phyloP scores from a whole-genome alignment of 2,797 vertebrate species.

The Tadarida brasiliensis region DNA sequence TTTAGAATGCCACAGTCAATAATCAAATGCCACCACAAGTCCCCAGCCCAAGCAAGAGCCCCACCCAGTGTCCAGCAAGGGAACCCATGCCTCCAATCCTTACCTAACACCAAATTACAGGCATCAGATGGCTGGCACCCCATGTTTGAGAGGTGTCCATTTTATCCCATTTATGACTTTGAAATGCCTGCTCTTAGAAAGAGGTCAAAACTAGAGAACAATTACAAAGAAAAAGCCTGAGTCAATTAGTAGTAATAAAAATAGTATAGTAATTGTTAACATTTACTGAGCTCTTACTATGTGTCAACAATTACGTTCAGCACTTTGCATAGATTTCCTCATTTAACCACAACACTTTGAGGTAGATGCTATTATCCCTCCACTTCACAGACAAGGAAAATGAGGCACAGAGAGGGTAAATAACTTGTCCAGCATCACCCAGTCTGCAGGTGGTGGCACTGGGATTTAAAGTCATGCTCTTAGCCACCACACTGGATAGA shows the following conservation, averaged over 20 bases:
- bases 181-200: slow-evolving; percentile 12
- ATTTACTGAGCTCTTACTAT: not conserved
- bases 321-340: not conserved
- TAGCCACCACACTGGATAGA: not conserved
- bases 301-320: not conserved
- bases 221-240: not conserved
- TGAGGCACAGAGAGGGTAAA: not conserved
- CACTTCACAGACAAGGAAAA: not conserved
- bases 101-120: not conserved
- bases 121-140: not conserved
- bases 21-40: not conserved
- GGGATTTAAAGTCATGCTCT: not conserved
- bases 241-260: not conserved
- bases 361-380: not conserved
- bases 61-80: not conserved
- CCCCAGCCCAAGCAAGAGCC: not conserved
- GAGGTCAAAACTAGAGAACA: not conserved
- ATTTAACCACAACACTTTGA: not conserved
- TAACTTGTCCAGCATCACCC: not conserved
- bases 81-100: not conserved
- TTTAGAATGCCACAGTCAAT: not conserved
- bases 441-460: not conserved
- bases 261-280: not conserved
- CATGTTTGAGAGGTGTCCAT: not conserved
- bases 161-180: not conserved